Base-by-base conservation (phyloP, 2,888 invertebrate genomes). In the Heteropelma amictum region DNA sequence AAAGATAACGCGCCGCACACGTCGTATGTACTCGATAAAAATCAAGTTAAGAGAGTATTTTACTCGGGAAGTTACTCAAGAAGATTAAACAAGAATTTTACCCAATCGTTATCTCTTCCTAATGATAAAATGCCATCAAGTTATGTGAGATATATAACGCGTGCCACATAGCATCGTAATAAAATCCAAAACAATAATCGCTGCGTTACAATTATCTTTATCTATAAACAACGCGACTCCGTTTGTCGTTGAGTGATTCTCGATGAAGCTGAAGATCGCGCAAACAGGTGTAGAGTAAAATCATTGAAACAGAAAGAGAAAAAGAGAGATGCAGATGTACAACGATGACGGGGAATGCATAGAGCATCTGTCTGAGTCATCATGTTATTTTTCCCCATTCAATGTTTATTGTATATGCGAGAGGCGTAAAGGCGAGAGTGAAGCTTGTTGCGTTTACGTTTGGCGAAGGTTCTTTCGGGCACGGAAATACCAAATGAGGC, bases 271-370 rank as follows among this genome's bases (percentile, higher is more conserved):
- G n/a, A 26, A 63, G 61, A 26, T 35, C 10, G 53, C 17, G 47
- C 12, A 38, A 42, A 26, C 70, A 76, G 71, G 67, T 76, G 71
- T 47, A 58, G 58, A 28, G 71, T 71, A 67, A 76, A 58, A 76
- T 76, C 67, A 76, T 71, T 71, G 33, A 63, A n/a, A 30, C 2
- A 10, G 51, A 17, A 19, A 4, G 30, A 53, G 30, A 10, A 3
- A 10, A 33, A 19, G 33, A 19, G 30, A 30, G 38, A 14, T 40
- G 30, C 33, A 28, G 42, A 33, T 33, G 23, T 40, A 19, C 6
- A 17, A 28, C 28, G 54, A 53, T 35, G 60, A 53, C 53, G 38
- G 56, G 28, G 49, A 23, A 65, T 56, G 65, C 65, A 61, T 14
- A 65, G 70, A 38, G 35, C 26, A 63, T 28, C 35, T 17, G 35